Base-by-base conservation (phyloP, 2,888 invertebrate genomes). In the Subacronicta megacephala region DNA sequence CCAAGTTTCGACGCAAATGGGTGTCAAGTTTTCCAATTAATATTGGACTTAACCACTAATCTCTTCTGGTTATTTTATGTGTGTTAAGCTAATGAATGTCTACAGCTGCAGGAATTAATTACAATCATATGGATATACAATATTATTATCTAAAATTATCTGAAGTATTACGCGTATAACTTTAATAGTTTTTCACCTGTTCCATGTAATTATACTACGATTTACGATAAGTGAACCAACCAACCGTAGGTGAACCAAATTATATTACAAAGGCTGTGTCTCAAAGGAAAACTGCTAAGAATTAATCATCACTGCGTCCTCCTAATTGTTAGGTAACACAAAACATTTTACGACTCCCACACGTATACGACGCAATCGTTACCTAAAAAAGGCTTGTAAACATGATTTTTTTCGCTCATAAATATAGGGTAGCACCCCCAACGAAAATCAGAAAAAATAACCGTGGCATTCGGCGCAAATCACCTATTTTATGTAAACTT, bases 401-500 rank as follows among this genome's bases (percentile, higher is more conserved):
- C 92, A 92, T 89, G 84, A 29, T 68, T 90, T 91, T 92, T 91
- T 87, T 85, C 67, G 72, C 75, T 71, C 82, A 83, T 77, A 74
- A 83, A 84, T 84, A 87, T 84, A 81, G 85, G 69, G 87, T 85
- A 82, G 83, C 89, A 87, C 88, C 89, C 92, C 84, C 77, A 78
- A 80, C 72, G 77, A 82, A 83, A 83, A 68, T 66, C 77, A 61
- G 76, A 83, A 87, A 73, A 91, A 93, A 90, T 88, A 86, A 87
- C 84, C 83, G 78, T 84, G 86, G 88, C 85, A 87, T 92, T 92
- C 88, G 89, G 85, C 81, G 87, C 91, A 92, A 93, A 92, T 91
- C 91, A 89, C 89, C 86, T 90, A 92, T 90, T 93, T 94, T 93
- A 94, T 93, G 94, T 93, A 93, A 93, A 94, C 90, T 92, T 92